phyloP scores from a whole-genome alignment of 1,140 invertebrate species.

The Ceratoteleas bidentatus region DNA sequence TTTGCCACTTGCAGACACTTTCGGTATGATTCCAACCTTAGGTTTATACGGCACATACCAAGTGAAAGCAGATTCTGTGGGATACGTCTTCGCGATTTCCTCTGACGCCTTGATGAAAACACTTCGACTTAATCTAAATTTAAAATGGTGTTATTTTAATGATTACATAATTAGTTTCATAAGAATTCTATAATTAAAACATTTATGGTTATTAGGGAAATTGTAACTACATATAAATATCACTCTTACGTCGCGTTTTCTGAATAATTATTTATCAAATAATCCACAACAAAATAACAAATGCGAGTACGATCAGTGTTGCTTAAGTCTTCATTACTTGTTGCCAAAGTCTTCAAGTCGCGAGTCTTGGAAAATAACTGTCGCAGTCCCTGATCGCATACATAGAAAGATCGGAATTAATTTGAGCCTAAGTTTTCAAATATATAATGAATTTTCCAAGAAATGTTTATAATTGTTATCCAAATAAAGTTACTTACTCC shows the following conservation, averaged over 20 bases:
- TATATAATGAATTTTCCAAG: too few relatives aligned
- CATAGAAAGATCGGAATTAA: too few relatives aligned
- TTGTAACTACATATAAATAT: too few relatives aligned
- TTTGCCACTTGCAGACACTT: slow-evolving; percentile 32
- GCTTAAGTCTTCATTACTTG: background rate
- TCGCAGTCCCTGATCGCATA: too few relatives aligned
- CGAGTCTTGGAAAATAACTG: too few relatives aligned
- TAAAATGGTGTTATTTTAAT: background rate
- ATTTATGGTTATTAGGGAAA: too few relatives aligned
- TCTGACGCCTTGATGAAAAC: slow-evolving; percentile 18
- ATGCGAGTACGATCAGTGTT: background rate
- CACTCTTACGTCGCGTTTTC: background rate
- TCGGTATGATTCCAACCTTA: slow-evolving; percentile 6
- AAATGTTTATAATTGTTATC: too few relatives aligned
- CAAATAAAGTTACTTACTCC: too few relatives aligned
- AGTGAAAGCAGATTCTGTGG: slow-evolving; percentile 2
- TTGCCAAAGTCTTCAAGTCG: background rate
- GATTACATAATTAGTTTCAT: too few relatives aligned
- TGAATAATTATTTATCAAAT: background rate
- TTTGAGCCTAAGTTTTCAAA: too few relatives aligned
- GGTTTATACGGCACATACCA: slow-evolving; percentile 40
- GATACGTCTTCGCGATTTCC: slow-evolving; percentile 20
- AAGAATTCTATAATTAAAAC: too few relatives aligned
- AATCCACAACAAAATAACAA: background rate
- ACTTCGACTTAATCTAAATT: slow-evolving; percentile 4